Percentiles rank a stretch among this genome's conserved stretches.
phyloP scores from a whole-genome alignment of 2,113 vertebrate species.

The Chionodraco myersi region DNA sequence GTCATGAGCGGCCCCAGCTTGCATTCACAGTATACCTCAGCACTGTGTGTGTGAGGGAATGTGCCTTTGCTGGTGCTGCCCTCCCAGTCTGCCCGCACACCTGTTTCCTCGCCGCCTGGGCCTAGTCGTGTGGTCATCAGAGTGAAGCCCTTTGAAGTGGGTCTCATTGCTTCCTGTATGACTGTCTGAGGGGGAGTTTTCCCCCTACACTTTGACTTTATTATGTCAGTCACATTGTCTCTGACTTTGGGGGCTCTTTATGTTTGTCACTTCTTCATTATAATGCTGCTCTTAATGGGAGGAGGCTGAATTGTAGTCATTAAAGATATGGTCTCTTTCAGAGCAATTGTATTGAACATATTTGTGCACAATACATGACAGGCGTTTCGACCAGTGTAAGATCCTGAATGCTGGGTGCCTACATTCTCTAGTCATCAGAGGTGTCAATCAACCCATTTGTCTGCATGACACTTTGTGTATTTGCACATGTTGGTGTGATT shows the following conservation, averaged over 20 bases:
- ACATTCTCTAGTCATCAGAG: conserved; percentile 57
- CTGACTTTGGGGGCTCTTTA: conserved; percentile 64
- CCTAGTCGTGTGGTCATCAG: conserved; percentile 73
- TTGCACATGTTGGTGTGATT: conserved; percentile 44
- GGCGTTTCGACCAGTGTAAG: conserved; percentile 16
- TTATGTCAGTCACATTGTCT: conserved; percentile 72
- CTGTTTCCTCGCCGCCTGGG: conserved; percentile 80
- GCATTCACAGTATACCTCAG: conserved; percentile 37
- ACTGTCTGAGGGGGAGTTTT: conserved; percentile 71
- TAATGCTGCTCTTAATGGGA: conserved; percentile 6
- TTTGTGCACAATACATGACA: conserved; percentile 24
- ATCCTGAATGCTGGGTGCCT: conserved; percentile 42
- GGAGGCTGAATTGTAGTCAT: neutral
- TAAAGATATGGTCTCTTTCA: neutral
- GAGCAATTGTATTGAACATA: neutral
- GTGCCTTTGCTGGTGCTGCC: conserved; percentile 57
- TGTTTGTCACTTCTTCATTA: conserved; percentile 59
- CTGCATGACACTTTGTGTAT: conserved; percentile 43
- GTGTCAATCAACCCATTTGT: conserved; percentile 59
- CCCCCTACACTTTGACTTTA: conserved; percentile 61
- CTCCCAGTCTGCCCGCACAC: conserved; percentile 69
- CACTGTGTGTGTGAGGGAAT: conserved; percentile 54
- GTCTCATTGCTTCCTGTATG: conserved; percentile 86
- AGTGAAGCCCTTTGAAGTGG: conserved; percentile 79
- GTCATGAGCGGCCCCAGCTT: conserved; percentile 24